Percentiles rank a stretch among this genome's conserved stretches.
Conservation (phyloP, 2,888 invertebrate genomes). For the Hipparchia sbordonii region DNA sequence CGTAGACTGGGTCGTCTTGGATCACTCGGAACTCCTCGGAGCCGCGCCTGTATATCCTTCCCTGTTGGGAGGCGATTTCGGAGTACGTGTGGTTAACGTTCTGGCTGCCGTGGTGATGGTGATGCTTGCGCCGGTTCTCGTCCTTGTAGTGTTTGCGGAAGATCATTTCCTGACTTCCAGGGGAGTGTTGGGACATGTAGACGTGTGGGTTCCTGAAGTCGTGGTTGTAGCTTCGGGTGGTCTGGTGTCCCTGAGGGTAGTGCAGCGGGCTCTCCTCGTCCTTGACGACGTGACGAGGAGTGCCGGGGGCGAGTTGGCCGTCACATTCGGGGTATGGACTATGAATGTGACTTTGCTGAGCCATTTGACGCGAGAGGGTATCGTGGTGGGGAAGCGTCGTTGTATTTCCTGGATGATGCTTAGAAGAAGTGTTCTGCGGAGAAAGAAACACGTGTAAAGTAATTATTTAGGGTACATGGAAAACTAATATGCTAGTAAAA, state of each 20-base stretch:
- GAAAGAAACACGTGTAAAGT: neutral
- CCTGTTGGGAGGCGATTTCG: conserved; percentile 84
- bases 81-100: conserved; percentile 89
- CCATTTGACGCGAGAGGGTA: conserved; percentile 76
- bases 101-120: conserved; percentile 81
- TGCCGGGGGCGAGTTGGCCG: conserved; percentile 71
- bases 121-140: conserved; percentile 71
- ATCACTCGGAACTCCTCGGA: conserved; percentile 82
- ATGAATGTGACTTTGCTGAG: conserved; percentile 78
- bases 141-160: conserved; percentile 77
- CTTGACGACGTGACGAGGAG: conserved; percentile 71
- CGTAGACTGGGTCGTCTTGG: conserved; percentile 91
- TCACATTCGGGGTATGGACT: conserved; percentile 82
- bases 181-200: conserved; percentile 76
- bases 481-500: neutral
- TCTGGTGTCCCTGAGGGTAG: conserved; percentile 70
- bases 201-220: conserved; percentile 78
- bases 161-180: conserved; percentile 76
- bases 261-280: conserved; percentile 74
- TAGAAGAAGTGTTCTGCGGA: conserved; percentile 92
- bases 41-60: conserved; percentile 76
- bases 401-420: conserved; percentile 86
- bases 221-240: conserved; percentile 76
- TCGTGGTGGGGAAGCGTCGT: conserved; percentile 87
- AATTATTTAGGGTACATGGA: neutral